phyloP scores from a whole-genome alignment of 2,888 invertebrate genomes.

The Eupithecia dodoneata region DNA sequence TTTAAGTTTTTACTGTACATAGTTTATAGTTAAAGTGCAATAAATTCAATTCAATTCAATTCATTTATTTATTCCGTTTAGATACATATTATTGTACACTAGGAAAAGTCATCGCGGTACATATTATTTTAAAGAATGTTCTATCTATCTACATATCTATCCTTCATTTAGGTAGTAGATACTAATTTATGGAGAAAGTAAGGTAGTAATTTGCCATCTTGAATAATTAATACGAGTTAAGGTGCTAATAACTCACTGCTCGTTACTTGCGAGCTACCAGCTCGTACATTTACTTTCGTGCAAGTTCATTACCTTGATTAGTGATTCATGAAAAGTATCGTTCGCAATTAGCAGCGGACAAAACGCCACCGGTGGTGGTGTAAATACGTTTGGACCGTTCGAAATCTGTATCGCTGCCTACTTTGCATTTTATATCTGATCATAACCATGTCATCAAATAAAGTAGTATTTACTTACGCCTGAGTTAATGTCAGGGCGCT shows the following conservation, averaged over 20 bases:
- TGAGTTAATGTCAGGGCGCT: no score
- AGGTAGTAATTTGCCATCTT: slow-evolving; percentile 1
- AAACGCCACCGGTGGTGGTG: not conserved
- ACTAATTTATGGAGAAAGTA: not conserved
- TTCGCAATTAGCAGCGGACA: slow-evolving; percentile 6
- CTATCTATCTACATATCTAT: no score
- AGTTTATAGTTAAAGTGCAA: no score
- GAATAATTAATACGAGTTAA: slow-evolving; percentile 6
- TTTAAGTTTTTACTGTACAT: no score
- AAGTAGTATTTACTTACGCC: no score
- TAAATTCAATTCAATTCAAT: no score
- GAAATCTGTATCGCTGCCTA: not conserved
- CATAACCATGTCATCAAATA: no score
- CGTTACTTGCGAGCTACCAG: slow-evolving; percentile 19
- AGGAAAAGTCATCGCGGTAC: no score
- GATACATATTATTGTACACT: no score
- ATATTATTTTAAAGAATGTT: no score
- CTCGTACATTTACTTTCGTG: slow-evolving; percentile 15
- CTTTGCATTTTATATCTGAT: not conserved
- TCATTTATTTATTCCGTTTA: no score
- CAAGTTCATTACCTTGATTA: slow-evolving; percentile 23
- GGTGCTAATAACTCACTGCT: slow-evolving; percentile 31
- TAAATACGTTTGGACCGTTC: not conserved
- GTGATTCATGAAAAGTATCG: slow-evolving; percentile 25
- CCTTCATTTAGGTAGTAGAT: not conserved